phyloP scores from a whole-genome alignment of 23 tunicate species.

The Trididemnum nubilum region DNA sequence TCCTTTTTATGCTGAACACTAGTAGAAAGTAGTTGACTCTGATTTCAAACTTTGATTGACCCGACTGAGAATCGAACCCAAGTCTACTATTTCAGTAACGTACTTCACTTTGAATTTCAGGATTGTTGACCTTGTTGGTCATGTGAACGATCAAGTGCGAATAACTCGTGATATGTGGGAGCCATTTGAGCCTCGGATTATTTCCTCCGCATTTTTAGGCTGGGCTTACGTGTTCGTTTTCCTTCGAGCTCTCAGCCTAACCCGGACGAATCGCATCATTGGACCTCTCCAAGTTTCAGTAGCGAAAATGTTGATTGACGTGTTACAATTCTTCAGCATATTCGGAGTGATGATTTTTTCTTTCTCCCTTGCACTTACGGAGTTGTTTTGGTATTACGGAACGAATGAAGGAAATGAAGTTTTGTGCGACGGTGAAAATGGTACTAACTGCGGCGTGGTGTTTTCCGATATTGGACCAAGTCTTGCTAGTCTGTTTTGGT shows the following conservation, averaged over 20 bases:
- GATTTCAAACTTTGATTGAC: too few species aligned
- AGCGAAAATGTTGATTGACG: constrained; percentile 69
- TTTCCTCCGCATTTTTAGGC: constrained; percentile 55
- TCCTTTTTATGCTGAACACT: too few species aligned
- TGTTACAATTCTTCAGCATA: constrained; percentile 63
- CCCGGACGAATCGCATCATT: constrained; percentile 37
- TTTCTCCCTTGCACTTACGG: constrained; percentile 82
- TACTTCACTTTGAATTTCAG: constrained; percentile 16
- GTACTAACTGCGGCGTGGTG: neutral
- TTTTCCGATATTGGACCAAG: constrained; percentile 42
- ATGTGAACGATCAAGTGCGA: neutral
- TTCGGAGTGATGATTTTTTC: constrained; percentile 73
- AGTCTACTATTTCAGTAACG: too few species aligned
- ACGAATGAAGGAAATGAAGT: constrained; percentile 25
- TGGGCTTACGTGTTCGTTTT: constrained; percentile 77
- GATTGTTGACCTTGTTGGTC: constrained; percentile 9
- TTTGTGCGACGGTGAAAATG: neutral
- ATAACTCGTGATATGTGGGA: constrained; percentile 45
- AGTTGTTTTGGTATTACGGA: constrained; percentile 89
- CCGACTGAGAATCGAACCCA: too few species aligned
- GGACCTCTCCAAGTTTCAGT: constrained; percentile 93
- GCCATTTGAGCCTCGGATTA: constrained; percentile 50
- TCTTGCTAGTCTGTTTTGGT: constrained; percentile 62
- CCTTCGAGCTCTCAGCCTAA: constrained; percentile 57
- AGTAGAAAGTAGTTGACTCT: too few species aligned